Evolutionary conservation across 2,113 vertebrate species (phyloP), one percentile per base, ranked within the genome.

Genomic region (Stegostoma tigrinum): DNA sequence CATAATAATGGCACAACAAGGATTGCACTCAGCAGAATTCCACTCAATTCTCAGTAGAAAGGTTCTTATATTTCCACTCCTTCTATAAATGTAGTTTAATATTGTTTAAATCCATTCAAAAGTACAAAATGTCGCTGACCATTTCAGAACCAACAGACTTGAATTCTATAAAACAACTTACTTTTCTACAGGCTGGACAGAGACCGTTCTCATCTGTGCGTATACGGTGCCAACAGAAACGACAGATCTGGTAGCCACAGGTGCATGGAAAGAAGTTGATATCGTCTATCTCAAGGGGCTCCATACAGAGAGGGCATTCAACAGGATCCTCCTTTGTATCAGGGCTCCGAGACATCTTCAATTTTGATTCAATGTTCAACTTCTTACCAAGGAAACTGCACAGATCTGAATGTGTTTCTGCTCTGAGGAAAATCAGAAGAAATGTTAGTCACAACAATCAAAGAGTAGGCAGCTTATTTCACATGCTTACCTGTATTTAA

Each of bases 231-330:
- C 99, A 99, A 98, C 99, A 99, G 97, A 99, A 99, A 96, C 99
- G 98, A 97, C 99, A 99, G 96, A 99, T 99, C 98, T 99, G 99
- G 97, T 99, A 99, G 97, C 99, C 99, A 97, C 99, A 99, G 97
- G 99, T 99, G 98, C 99, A 99, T 96, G 99, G 99, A 97, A 99
- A 99, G 97, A 99, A 99, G 98, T 99, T 99, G 98, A 99, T 99
- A 96, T 99, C 99, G 96, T 99, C 99, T 95, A 99, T 99, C 97
- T 99, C 99, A 97, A 99, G 97, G 45, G 99, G 99, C 96, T 99
- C 99, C 99, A 99, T 99, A 98, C 99, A 99, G 97, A 99, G 98
- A 96, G 99, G 99, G 97, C 99, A 99, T 98, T 99, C 99, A 98
- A 99, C 99, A 97, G 98, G 98, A 97, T 99, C 99, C 97, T 99